These are phyloP conservation scores for Acrocyrtus sp. DNA, from an alignment of 2,888 invertebrate species.

Conservation along the genomic window DNA sequence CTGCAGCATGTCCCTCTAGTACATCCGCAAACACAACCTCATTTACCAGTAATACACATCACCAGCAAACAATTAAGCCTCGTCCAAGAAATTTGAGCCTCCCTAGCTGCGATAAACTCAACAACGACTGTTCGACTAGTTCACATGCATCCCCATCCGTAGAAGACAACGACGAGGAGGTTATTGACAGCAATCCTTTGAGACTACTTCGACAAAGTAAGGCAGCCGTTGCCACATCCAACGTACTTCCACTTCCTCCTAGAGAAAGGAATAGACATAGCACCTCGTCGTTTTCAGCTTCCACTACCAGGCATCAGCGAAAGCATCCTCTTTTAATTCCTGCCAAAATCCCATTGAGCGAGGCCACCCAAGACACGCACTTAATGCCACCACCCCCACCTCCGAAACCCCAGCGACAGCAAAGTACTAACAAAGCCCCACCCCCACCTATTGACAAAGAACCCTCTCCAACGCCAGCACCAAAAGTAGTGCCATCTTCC, in stretches of 20 bases:
- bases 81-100: conserved; percentile 51
- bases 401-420: conserved; percentile 57
- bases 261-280: conserved; percentile 75
- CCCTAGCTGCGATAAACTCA: conserved; percentile 40
- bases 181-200: conserved; percentile 72
- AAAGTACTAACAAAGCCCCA: conserved; percentile 22
- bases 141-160: background rate
- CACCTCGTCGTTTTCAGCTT: conserved; percentile 67
- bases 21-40: conserved; percentile 3
- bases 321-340: conserved; percentile 86
- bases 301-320: conserved; percentile 75
- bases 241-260: conserved; percentile 76
- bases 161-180: conserved; percentile 54
- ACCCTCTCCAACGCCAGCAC: background rate
- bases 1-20: conserved; percentile 65
- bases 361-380: conserved; percentile 24
- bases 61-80: conserved; percentile 50
- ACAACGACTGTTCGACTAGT: conserved; percentile 19
- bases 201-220: conserved; percentile 60
- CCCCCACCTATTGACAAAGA: conserved; percentile 19
- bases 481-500: background rate
- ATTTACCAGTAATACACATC: conserved; percentile 47
- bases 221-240: conserved; percentile 46
- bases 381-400: conserved; percentile 56
- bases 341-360: conserved; percentile 64